Evolutionary conservation across 2,888 invertebrate species (phyloP).

Genomic region (Sipha maydis): DNA sequence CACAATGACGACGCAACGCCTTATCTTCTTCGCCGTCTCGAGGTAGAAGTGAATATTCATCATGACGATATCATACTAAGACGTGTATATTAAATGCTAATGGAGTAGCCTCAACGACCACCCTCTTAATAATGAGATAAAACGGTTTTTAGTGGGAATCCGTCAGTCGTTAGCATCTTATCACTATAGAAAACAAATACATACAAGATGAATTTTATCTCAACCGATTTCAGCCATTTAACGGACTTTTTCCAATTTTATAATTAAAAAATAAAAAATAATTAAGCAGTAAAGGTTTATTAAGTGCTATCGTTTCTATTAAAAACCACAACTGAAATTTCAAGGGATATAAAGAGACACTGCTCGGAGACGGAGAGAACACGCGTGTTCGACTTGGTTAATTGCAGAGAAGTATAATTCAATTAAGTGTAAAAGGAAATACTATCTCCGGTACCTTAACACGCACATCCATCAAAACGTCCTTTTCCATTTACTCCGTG

Average conservation of each 20-base stretch:
- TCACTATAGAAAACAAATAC: too few species aligned
- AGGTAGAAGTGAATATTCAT: neutral
- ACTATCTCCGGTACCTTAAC: neutral
- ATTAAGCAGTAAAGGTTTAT: too few species aligned
- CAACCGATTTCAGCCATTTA: neutral
- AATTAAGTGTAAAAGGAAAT: neutral
- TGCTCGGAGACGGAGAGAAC: neutral
- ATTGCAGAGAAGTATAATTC: neutral
- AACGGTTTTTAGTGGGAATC: neutral
- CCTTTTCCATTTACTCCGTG: neutral
- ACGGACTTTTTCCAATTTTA: neutral
- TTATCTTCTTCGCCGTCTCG: neutral
- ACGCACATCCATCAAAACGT: slow-evolving; percentile 4
- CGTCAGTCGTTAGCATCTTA: neutral
- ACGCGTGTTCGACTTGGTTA: neutral
- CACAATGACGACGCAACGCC: neutral
- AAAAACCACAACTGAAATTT: neutral
- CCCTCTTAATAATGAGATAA: neutral
- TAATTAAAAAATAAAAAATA: neutral
- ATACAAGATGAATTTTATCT: too few species aligned
- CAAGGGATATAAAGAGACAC: neutral
- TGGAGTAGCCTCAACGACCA: neutral
- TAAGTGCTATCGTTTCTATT: neutral
- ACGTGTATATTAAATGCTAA: neutral
- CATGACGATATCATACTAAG: neutral